Evolutionary conservation across 2,888 invertebrate genomes (phyloP), one percentile per base, ranked within the genome.

Genomic region (Nineta flava): DNA sequence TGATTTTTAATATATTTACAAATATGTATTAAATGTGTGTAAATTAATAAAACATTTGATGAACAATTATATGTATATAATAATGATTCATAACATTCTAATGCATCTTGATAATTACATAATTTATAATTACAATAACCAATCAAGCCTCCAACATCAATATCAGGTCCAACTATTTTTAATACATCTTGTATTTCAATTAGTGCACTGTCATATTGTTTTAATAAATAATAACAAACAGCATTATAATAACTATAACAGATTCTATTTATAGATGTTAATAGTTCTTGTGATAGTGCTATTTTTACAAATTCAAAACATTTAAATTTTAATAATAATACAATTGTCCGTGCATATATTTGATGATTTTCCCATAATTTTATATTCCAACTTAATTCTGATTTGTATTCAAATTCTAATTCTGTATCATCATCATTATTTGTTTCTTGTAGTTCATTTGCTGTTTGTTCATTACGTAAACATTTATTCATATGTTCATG

Each of bases 241-340:
- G 61, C 63, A 9, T 64, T 52, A 31, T 65, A 53, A 57, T 68
- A 68, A 53, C 63, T 59, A 10, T 58, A 61, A 15, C 58, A 47
- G 2, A 34, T 19, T 34, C 17, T 42, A 34, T 43, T 21, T 12
- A 35, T 16, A 15, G 12, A 7, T 15, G 17, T 21, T 35, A 45
- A 19, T 19, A 62, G 52, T 53, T 64, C 65, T 21, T 58, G 55
- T 2, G 60, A 55, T 45, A 68, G 54, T 41, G 62, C 61, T 26
- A 57, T 54, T 54, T 65, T 63, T 4, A 58, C 62, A 60, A 60
- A 64, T 60, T 62, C 50, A 53, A 57, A 62, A 15, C 60, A 52
- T 48, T 63, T 53, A 53, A 66, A 54, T 56, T 65, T 66, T 19
- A 66, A 50, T n/a, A 65, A 54, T 2, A 65, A 32, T 6, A 55